Conservation (phyloP, 2,888 invertebrate species). For the Thecocarcelia acutangulata region DNA sequence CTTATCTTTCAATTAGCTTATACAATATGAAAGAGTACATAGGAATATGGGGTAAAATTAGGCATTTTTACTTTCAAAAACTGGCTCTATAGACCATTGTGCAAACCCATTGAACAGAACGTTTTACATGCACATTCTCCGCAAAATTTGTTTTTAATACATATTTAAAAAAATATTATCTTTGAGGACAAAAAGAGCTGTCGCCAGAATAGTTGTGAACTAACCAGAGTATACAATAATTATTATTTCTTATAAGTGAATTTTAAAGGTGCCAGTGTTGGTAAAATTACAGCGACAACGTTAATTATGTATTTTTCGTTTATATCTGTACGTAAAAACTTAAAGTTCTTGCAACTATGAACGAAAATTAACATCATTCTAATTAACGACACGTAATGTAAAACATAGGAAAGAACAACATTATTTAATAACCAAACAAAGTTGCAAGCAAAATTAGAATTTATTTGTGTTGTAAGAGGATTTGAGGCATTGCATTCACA, state of each 20-base stretch:
- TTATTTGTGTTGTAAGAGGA: neutral
- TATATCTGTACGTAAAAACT: slow-evolving; percentile 11
- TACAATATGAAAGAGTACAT: too few relatives aligned
- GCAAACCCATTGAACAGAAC: slow-evolving; percentile 22
- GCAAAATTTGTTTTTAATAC: slow-evolving; percentile 24
- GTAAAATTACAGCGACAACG: neutral
- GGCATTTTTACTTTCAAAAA: too few relatives aligned
- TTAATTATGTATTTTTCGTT: neutral
- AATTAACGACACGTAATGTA: slow-evolving; percentile 58
- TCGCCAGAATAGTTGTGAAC: slow-evolving; percentile 46
- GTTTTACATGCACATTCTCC: slow-evolving; percentile 48
- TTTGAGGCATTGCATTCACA: too few relatives aligned
- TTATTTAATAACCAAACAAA: neutral
- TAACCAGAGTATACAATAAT: slow-evolving; percentile 38
- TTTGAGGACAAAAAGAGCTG: slow-evolving; percentile 37
- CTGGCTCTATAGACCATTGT: too few relatives aligned
- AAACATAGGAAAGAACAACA: slow-evolving; percentile 1
- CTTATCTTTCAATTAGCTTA: too few relatives aligned
- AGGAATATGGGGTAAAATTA: too few relatives aligned
- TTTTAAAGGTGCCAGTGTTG: neutral
- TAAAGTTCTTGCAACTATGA: slow-evolving; percentile 50
- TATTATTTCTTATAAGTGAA: slow-evolving; percentile 56
- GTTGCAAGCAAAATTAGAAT: neutral
- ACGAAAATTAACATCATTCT: slow-evolving; percentile 48
- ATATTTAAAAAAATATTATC: slow-evolving; percentile 11